Conservation (phyloP, 2,888 invertebrate genomes). For the Andrena trimmerana region DNA sequence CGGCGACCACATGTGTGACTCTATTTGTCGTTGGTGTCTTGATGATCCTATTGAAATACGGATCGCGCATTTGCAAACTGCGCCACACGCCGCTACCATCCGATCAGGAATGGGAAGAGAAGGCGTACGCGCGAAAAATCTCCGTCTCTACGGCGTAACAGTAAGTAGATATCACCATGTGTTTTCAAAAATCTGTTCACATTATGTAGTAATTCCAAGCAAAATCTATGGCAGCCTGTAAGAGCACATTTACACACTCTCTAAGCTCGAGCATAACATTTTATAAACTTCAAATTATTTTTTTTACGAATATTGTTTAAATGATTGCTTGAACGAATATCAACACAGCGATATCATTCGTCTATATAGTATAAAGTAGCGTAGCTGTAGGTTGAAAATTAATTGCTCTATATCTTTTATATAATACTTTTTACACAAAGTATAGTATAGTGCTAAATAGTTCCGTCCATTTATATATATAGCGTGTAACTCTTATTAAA, state of each 20-base stretch:
- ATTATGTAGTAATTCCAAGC: constrained; percentile 8
- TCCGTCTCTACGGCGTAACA: constrained; percentile 81
- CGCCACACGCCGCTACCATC: constrained; percentile 90
- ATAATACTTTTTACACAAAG: constrained; percentile 42
- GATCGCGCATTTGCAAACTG: constrained; percentile 90
- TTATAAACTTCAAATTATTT: not conserved
- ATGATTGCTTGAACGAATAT: constrained; percentile 19
- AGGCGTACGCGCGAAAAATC: constrained; percentile 86
- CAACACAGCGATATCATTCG: constrained; percentile 9
- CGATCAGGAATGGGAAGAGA: constrained; percentile 89
- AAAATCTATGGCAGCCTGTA: constrained; percentile 19
- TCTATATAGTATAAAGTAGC: constrained; percentile 18
- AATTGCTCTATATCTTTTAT: constrained; percentile 40
- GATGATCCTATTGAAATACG: constrained; percentile 91
- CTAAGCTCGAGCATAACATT: not conserved
- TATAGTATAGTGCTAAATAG: constrained; percentile 52
- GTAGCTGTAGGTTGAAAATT: constrained; percentile 34
- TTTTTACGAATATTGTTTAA: not conserved
- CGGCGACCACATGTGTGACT: constrained; percentile 90
- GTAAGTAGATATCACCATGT: constrained; percentile 23
- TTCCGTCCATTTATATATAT: constrained; percentile 67
- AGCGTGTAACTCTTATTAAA: not conserved
- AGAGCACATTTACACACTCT: not conserved
- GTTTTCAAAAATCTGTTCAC: constrained; percentile 35
- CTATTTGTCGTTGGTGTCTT: constrained; percentile 91